These are phyloP conservation scores for Tholera decimalis DNA, from an alignment of 2,888 invertebrate species.

Conservation along the genomic window DNA sequence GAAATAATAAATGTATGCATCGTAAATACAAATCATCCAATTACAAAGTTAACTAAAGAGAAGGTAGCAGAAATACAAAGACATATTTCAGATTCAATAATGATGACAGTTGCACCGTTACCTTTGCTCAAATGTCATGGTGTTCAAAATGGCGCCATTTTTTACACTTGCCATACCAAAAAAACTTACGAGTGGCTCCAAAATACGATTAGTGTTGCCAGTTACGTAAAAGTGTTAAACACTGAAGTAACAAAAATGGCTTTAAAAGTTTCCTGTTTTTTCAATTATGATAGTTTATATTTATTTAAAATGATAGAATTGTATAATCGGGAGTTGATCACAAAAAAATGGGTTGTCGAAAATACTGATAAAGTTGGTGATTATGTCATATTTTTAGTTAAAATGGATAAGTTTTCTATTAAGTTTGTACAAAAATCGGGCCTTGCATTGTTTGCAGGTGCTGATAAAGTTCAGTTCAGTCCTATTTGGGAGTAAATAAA, in stretches of 20 bases:
- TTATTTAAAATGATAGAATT: conserved; percentile 71
- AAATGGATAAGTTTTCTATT: conserved; percentile 72
- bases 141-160: conserved; percentile 71
- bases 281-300: conserved; percentile 60
- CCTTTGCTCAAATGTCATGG: conserved; percentile 79
- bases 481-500: conserved; percentile 58
- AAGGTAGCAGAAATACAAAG: conserved; percentile 44
- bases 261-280: conserved; percentile 66
- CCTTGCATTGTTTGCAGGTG: conserved; percentile 74
- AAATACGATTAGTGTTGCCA: conserved; percentile 53
- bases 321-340: conserved; percentile 72
- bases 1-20: conserved; percentile 56
- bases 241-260: conserved; percentile 61
- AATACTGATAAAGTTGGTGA: conserved; percentile 49
- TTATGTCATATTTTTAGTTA: conserved; percentile 60
- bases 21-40: conserved; percentile 55
- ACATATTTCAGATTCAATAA: conserved; percentile 64
- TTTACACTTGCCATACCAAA: conserved; percentile 77
- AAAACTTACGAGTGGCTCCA: conserved; percentile 67
- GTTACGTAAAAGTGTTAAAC: conserved; percentile 51
- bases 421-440: conserved; percentile 68
- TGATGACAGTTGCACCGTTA: conserved; percentile 56
- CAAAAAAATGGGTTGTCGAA: conserved; percentile 71
- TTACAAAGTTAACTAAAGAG: conserved; percentile 44
- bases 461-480: conserved; percentile 75